Evolutionary conservation across 1,140 invertebrate genomes (phyloP).

Genomic region (Battus philenor): DNA sequence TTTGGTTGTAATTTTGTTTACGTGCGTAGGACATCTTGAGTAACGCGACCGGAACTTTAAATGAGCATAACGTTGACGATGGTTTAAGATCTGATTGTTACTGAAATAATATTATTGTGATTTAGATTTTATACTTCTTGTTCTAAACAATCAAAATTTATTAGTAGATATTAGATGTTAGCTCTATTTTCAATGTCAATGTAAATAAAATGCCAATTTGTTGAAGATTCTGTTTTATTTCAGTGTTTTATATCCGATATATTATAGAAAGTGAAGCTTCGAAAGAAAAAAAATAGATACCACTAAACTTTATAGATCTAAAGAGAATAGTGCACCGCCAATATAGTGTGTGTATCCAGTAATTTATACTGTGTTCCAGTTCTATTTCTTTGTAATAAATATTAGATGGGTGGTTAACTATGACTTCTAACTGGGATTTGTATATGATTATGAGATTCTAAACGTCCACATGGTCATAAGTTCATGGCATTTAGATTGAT

Average conservation of each 20-base stretch:
- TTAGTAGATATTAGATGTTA: constrained; percentile 73
- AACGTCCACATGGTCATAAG: too few relatives aligned
- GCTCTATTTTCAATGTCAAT: constrained; percentile 76
- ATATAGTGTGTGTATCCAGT: too few relatives aligned
- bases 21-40: constrained; percentile 19
- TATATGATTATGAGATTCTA: too few relatives aligned
- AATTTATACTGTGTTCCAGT: constrained; percentile 19
- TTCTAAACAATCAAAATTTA: constrained; percentile 74
- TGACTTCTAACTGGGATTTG: too few relatives aligned
- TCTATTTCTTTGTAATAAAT: too few relatives aligned
- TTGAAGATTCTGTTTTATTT: constrained; percentile 65
- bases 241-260: too few relatives aligned
- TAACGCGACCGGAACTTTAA: constrained; percentile 7
- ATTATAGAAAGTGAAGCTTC: too few relatives aligned
- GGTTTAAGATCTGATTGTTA: constrained; percentile 61
- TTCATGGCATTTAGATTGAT: too few relatives aligned
- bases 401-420: too few relatives aligned
- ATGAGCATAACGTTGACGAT: constrained; percentile 1
- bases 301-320: too few relatives aligned
- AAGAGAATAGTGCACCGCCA: too few relatives aligned
- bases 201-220: constrained; percentile 77
- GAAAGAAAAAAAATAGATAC: too few relatives aligned
- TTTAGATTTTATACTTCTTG: constrained; percentile 76
- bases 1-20: constrained; percentile 46
- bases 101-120: constrained; percentile 69